Base-by-base conservation (phyloP, 92 coral and sea anemone species). In the Bergia puertoricense region DNA sequence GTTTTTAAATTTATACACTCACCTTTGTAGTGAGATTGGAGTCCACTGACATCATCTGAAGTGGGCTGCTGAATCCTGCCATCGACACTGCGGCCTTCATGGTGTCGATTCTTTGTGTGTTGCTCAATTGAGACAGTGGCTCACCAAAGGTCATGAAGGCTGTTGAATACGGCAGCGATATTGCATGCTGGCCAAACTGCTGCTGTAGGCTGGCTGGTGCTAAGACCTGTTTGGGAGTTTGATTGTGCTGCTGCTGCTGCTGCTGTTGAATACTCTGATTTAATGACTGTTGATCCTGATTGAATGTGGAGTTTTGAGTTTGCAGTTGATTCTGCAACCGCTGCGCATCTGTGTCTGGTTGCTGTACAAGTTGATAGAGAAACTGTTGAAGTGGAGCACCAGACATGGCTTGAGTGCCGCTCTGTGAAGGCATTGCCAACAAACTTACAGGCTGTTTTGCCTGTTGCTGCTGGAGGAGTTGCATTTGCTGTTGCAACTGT, bases 21-120 rank as follows among this genome's bases (percentile, higher is more conserved):
- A 84, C 87, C 87, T 84, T 84, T 15, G 67, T 54, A 22, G 93
- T 74, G 54, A 81, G 88, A 40, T 71, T 92, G 30, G 79, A 91
- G 62, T 95, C 96, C 75, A 93, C 23, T 81, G 93, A 79, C 90
- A 95, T 93, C 89, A 93, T 91, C 10, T 89, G 93, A 67, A 95
- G 92, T 14, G 96, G 88, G 87, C 40, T 84, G 30, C 87, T 38
- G 44, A 68, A 69, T 22, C 62, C 87, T 14, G 78, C 66, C 8
- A 92, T 88, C 36, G 92, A 90, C 67, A 79, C 92, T 22, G 94
- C 81, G 59, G 92, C 83, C 83, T 90, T 91, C 87, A 90, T 76
- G 56, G 91, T 79, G 81, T 92, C 92, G 69, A 89, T 88, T n/a
- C 93, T 94, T 23, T 90, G 86, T 37, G 79, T 84, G 79, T 84